These are phyloP conservation scores for Drosophila prolongata DNA, from an alignment of 2,888 invertebrate genomes.

Conservation along the genomic window DNA sequence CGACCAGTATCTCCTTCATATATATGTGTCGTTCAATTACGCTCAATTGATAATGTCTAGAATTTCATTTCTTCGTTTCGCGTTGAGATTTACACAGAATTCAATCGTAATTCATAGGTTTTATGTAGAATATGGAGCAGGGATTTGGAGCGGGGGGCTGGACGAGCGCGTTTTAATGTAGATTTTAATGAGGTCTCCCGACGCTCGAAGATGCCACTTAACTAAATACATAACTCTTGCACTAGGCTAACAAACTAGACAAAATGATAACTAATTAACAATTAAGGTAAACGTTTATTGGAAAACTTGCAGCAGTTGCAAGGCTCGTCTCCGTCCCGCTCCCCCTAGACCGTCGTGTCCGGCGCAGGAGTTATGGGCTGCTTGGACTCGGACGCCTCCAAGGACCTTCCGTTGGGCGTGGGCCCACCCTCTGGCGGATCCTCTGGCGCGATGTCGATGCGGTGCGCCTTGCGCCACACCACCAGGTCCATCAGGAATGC, in stretches of 20 bases:
- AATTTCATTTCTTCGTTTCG: slow-evolving; percentile 30
- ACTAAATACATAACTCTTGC: slow-evolving; percentile 79
- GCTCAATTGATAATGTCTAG: slow-evolving; percentile 14
- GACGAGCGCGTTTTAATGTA: slow-evolving; percentile 48
- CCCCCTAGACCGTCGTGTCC: slow-evolving; percentile 81
- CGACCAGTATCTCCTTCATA: slow-evolving; percentile 1
- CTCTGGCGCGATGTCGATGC: slow-evolving; percentile 89
- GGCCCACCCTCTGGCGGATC: slow-evolving; percentile 74
- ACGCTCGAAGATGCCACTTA: slow-evolving; percentile 62
- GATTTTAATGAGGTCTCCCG: slow-evolving; percentile 62
- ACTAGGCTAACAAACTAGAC: slow-evolving; percentile 77
- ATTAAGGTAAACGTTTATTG: slow-evolving; percentile 79
- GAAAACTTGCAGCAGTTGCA: slow-evolving; percentile 63
- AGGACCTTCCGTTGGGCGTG: slow-evolving; percentile 46
- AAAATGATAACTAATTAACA: slow-evolving; percentile 80
- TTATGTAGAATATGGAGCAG: slow-evolving; percentile 49
- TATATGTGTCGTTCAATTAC: slow-evolving; percentile 3
- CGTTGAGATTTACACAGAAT: slow-evolving; percentile 48
- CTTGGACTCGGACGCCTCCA: slow-evolving; percentile 75
- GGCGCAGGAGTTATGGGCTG: slow-evolving; percentile 78
- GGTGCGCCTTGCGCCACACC: slow-evolving; percentile 95
- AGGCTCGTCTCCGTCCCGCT: slow-evolving; percentile 40
- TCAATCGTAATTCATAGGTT: slow-evolving; percentile 14
- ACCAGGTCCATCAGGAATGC: slow-evolving; percentile 95
- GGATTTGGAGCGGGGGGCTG: slow-evolving; percentile 13